Evolutionary conservation across 2,113 vertebrate species (phyloP).

Genomic region (Hippolais icterina): DNA sequence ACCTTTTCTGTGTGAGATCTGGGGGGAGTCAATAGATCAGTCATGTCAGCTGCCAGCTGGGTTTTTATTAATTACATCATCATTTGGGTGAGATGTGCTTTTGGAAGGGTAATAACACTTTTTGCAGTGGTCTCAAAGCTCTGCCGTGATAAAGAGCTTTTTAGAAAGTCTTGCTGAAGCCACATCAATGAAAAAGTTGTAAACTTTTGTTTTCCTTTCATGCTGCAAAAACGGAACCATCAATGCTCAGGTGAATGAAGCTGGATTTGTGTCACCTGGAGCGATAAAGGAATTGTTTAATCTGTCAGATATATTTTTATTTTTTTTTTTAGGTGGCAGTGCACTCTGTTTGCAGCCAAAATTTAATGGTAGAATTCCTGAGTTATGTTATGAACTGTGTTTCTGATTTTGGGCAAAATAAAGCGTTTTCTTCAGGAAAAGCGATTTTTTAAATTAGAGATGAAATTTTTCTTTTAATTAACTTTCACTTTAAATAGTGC

Average conservation of each 20-base stretch:
- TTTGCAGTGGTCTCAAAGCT: neutral
- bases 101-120: neutral
- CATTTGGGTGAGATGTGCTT: neutral
- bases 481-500: neutral
- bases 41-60: neutral
- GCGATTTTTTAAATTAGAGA: neutral
- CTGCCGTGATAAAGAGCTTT: neutral
- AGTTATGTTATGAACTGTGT: neutral
- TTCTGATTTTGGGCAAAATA: neutral
- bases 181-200: neutral
- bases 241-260: neutral
- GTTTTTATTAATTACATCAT: neutral
- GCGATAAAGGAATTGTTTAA: neutral
- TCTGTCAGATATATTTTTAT: neutral
- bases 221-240: neutral
- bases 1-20: accelerated
- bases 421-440: neutral
- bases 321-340: neutral
- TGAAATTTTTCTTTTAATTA: neutral
- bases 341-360: neutral
- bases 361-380: neutral
- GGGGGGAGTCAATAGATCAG: neutral
- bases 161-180: neutral
- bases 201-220: neutral
- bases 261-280: neutral